Evolutionary conservation across 2,888 invertebrate species (phyloP).

Genomic region (Teleiodes luculella): DNA sequence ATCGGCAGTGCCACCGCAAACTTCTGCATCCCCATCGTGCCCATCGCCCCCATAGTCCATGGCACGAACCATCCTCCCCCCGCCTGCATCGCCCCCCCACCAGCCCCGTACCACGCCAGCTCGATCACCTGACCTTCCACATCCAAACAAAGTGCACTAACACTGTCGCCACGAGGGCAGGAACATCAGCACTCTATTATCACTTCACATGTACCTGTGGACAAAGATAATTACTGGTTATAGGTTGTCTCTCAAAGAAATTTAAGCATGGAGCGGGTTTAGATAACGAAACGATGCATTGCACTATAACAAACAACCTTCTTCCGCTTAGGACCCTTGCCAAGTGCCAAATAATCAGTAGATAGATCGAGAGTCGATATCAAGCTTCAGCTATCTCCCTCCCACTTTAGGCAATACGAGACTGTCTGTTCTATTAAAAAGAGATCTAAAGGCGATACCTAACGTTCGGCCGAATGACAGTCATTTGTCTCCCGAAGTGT

Average conservation of each 20-base stretch:
- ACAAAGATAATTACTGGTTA: slow-evolving; percentile 37
- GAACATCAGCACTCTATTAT: slow-evolving; percentile 27
- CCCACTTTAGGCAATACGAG: not conserved
- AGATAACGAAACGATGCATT: not conserved
- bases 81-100: slow-evolving; percentile 69
- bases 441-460: slow-evolving; percentile 12
- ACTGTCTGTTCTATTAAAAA: slow-evolving; percentile 12
- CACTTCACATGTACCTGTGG: slow-evolving; percentile 65
- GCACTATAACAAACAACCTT: not conserved
- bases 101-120: slow-evolving; percentile 76
- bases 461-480: slow-evolving; percentile 14
- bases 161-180: slow-evolving; percentile 39
- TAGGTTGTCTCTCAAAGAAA: not conserved
- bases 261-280: not conserved
- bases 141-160: slow-evolving; percentile 48
- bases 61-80: slow-evolving; percentile 72
- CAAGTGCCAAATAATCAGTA: slow-evolving; percentile 4
- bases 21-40: slow-evolving; percentile 73
- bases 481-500: slow-evolving; percentile 27
- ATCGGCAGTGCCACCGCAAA: slow-evolving; percentile 72
- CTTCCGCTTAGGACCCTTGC: not conserved
- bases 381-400: not conserved
- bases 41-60: slow-evolving; percentile 59
- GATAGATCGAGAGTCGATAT: not conserved
- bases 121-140: slow-evolving; percentile 60